Conservation (phyloP, 2,113 vertebrate genomes). For the Pipa parva region DNA sequence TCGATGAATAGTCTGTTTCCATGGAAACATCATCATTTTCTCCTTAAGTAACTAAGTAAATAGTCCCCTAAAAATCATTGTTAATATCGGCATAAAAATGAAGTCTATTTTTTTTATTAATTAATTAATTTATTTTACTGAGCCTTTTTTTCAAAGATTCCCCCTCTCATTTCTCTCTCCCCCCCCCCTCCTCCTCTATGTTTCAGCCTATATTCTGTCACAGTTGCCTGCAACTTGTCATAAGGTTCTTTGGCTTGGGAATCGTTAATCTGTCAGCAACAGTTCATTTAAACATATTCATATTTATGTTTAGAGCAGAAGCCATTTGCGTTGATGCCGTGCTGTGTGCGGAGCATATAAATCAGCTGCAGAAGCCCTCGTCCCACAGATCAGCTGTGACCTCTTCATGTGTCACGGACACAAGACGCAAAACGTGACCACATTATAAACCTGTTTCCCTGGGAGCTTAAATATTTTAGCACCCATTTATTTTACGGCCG, state of each 20-base stretch:
- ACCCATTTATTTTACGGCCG: too few relatives aligned
- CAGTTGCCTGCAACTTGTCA: not conserved
- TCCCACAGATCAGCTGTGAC: too few relatives aligned
- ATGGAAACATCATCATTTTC: slow-evolving; percentile 52
- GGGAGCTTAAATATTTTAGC: too few relatives aligned
- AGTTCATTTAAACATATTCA: slow-evolving; percentile 6
- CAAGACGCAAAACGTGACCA: too few relatives aligned
- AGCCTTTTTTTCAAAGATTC: not conserved
- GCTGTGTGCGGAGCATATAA: too few relatives aligned
- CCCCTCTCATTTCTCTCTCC: not conserved
- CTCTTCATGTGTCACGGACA: too few relatives aligned
- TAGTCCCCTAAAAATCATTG: slow-evolving; percentile 51
- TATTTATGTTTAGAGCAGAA: too few relatives aligned
- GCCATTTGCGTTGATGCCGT: too few relatives aligned
- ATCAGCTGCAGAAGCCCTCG: too few relatives aligned
- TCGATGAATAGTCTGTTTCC: slow-evolving; percentile 54
- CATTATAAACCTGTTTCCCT: too few relatives aligned
- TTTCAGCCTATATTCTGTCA: not conserved
- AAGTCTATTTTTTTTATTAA: slow-evolving; percentile 36
- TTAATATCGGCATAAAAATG: slow-evolving; percentile 49
- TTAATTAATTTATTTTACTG: not conserved
- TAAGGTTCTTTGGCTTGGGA: not conserved
- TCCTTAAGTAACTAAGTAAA: slow-evolving; percentile 46
- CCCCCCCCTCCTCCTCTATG: not conserved
- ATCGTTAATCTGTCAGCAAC: slow-evolving; percentile 2